Evolutionary conservation across 2,888 invertebrate species (phyloP).

Genomic region (Cerceris ruficornis): DNA sequence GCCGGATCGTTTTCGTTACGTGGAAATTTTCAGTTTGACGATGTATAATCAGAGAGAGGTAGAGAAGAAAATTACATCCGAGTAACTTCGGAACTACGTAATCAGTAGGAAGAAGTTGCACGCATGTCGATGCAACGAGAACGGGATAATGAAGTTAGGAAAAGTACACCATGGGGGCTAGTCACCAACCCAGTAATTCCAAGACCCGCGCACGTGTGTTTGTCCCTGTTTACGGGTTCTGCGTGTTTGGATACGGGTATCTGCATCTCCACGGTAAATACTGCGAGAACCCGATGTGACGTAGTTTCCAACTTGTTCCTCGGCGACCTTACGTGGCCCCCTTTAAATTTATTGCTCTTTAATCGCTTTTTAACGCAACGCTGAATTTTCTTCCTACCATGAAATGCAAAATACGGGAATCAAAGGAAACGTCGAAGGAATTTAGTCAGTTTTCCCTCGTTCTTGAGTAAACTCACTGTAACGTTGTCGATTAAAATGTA

Average conservation of each 20-base stretch:
- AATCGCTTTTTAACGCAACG: background rate
- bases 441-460: no score
- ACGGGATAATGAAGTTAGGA: conserved; percentile 65
- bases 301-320: conserved; percentile 52
- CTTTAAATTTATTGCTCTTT: conserved; percentile 31
- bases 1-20: background rate
- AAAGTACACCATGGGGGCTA: conserved; percentile 61
- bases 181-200: conserved; percentile 46
- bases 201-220: conserved; percentile 23
- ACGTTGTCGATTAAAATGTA: no score
- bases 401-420: no score
- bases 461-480: no score
- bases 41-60: background rate
- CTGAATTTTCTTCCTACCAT: no score
- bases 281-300: conserved; percentile 44
- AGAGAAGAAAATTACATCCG: background rate
- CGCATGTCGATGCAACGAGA: conserved; percentile 23
- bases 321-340: conserved; percentile 41
- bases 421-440: no score
- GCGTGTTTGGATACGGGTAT: conserved; percentile 63
- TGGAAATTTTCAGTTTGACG: background rate
- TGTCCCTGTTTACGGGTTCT: conserved; percentile 50
- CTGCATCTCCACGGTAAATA: conserved; percentile 63
- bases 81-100: conserved; percentile 17
- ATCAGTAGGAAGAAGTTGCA: conserved; percentile 38